Percentiles rank a stretch among this genome's conserved stretches.
These are phyloP conservation scores for Hystrix brachyura DNA, from an alignment of 2,113 vertebrate species.

Conservation along the genomic window DNA sequence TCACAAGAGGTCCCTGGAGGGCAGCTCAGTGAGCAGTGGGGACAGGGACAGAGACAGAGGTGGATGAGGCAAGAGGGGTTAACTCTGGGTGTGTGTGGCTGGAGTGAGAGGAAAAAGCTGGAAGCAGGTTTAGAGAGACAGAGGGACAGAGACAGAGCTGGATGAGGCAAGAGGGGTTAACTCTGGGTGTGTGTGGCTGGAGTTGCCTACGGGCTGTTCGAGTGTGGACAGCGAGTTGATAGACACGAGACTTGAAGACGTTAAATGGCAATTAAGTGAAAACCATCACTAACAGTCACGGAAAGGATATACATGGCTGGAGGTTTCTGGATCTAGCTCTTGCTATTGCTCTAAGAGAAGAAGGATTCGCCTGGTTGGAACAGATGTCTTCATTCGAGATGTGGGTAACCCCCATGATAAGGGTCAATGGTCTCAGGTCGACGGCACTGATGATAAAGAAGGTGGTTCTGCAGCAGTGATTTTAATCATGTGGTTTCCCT, in stretches of 20 bases:
- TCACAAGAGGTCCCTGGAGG: not conserved
- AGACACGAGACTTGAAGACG: not conserved
- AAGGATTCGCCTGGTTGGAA: not conserved
- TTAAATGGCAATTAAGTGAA: not conserved
- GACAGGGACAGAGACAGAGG: not conserved
- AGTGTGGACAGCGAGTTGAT: not conserved
- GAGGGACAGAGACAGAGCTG: not conserved
- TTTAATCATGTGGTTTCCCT: too few species aligned
- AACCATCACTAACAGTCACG: not conserved
- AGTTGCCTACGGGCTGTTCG: not conserved
- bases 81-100: not conserved
- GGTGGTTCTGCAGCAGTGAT: not conserved
- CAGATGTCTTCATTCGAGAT: not conserved
- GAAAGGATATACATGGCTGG: not conserved
- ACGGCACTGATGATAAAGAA: not conserved
- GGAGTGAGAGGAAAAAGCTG: too few species aligned
- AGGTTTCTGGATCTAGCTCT: slow-evolving; percentile 3
- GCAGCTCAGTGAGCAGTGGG: not conserved
- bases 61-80: not conserved
- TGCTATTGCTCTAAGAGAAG: not conserved
- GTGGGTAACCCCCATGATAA: not conserved
- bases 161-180: not conserved
- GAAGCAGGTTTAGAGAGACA: too few species aligned
- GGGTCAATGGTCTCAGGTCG: not conserved
- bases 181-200: not conserved